A percentile compares a stretch with the other conserved stretches of the same genome.
Conservation (phyloP, 2,888 invertebrate genomes). For the Azorinus chamasolen region DNA sequence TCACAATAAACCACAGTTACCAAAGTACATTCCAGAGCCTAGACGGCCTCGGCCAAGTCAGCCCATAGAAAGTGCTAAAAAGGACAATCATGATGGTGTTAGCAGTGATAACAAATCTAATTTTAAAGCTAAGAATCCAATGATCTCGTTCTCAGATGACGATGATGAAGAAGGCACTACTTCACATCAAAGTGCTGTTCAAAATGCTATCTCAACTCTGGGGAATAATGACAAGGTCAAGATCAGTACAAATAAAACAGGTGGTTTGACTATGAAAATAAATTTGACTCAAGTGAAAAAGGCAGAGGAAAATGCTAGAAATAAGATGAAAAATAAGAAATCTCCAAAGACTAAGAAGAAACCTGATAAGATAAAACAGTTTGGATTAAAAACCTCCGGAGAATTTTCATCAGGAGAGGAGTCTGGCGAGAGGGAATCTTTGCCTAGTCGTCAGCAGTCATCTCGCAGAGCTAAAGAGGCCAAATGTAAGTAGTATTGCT, state of each 20-base stretch:
- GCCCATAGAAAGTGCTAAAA: constrained; percentile 7
- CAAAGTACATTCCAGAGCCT: constrained; percentile 84
- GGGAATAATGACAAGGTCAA: constrained; percentile 71
- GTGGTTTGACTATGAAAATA: constrained; percentile 68
- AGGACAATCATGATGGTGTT: background rate
- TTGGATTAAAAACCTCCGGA: constrained; percentile 31
- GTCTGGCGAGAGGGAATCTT: constrained; percentile 27
- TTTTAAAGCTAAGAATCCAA: constrained; percentile 5
- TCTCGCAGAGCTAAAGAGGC: constrained; percentile 77
- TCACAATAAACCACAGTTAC: constrained; percentile 79
- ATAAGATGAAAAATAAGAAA: constrained; percentile 48
- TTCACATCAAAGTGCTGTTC: constrained; percentile 64
- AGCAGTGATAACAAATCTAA: background rate
- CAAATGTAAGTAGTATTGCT: constrained; percentile 57
- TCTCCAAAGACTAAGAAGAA: constrained; percentile 39
- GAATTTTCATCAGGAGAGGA: constrained; percentile 54
- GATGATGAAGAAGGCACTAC: constrained; percentile 60
- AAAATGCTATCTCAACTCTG: constrained; percentile 69
- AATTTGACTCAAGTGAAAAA: constrained; percentile 62
- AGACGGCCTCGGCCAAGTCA: constrained; percentile 61
- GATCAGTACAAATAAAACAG: constrained; percentile 65
- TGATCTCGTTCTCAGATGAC: constrained; percentile 76
- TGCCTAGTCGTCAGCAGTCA: constrained; percentile 72
- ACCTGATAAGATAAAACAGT: constrained; percentile 22
- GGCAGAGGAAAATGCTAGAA: constrained; percentile 56